Evolutionary conservation across 1,140 invertebrate species (phyloP), one percentile per base, ranked within the genome.

Genomic region (Anadara kagoshimensis): DNA sequence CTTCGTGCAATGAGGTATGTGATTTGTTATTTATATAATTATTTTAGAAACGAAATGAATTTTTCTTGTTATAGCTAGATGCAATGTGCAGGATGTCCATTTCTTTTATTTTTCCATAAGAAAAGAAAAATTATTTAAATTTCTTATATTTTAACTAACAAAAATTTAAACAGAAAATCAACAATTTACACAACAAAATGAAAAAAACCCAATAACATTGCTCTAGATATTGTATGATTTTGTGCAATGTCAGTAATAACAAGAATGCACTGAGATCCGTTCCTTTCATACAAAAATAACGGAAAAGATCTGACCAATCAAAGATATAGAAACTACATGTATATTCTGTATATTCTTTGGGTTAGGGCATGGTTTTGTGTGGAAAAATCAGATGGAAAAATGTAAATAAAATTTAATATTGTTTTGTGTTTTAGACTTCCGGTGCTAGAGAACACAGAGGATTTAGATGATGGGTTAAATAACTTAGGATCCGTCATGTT

Each of bases 371-470:
- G n/a, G n/a, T n/a, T n/a, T n/a, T n/a, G n/a, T n/a, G n/a, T n/a
- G n/a, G n/a, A n/a, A n/a, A n/a, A n/a, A n/a, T n/a, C n/a, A n/a
- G n/a, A n/a, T n/a, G n/a, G n/a, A 36, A 36, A 36, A 3, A 36
- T 36, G 29, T 36, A 3, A 36, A 36, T 36, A 36, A 45, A 64
- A 49, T 64, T 49, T 58, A 24, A 3, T n/a, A 5, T 49, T 49
- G 47, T 18, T 49, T 58, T 58, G 5, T 22, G 0, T 61, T 69
- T 5, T n/a, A 94, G 94, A 79, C 85, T 95, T 66, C 94, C 94
- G 1, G 93, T 95, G 80, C 89, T 95, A 54, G 94, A 95, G 85
- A 93, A 95, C 78, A 93, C 93, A 81, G 93, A 94, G 80, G 86
- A 87, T 45, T 41, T 83, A 20, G 87, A 88, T 45, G 85, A 87